Base-by-base conservation (phyloP, 2,888 invertebrate genomes). In the Serripes groenlandicus region DNA sequence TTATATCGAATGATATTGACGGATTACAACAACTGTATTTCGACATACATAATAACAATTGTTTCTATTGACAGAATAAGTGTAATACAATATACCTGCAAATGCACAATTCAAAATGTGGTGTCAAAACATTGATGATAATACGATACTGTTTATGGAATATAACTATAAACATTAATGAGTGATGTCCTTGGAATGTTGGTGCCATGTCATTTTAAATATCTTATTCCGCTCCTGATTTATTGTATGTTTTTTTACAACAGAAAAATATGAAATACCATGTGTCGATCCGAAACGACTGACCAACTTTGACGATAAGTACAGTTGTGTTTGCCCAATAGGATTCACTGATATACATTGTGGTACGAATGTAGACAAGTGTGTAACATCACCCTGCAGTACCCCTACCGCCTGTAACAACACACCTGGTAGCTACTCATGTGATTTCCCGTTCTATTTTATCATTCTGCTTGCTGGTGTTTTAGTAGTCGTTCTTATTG, bases 271-370 rank as follows among this genome's bases (percentile, higher is more conserved):
- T 9, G 15, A 9, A 4, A 3, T n/a, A 7, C 52, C 54, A 34
- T 71, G 71, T 23, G 32, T 54, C 34, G 30, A 54, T 34, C 18
- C 32, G 5, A 2, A 11, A 3, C 54, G 71, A 28, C 32, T 56
- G 15, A 54, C 71, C 26, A 34, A 71, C 54, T 71, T 54, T 32
- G 56, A 71, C 23, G 34, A 28, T 23, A 54, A 71, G n/a, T 71
- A 71, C 32, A 52, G 15, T 21, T 71, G 71, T 71, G 32, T 34
- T 4, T 71, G 71, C 32, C 5, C 71, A 18, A 11, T 21, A 4
- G 34, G 32, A 2, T 71, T 54, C 54, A 56, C 28, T n/a, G 71
- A 56, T 9, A 11, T 3, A 15, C 28, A 71, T 23, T 71, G 71
- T 34, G 30, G n/a, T 15, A 21, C 30, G 21, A 56, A 71, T 23